Conservation (phyloP, 2,888 invertebrate species). For the Galerucella calmariensis region DNA sequence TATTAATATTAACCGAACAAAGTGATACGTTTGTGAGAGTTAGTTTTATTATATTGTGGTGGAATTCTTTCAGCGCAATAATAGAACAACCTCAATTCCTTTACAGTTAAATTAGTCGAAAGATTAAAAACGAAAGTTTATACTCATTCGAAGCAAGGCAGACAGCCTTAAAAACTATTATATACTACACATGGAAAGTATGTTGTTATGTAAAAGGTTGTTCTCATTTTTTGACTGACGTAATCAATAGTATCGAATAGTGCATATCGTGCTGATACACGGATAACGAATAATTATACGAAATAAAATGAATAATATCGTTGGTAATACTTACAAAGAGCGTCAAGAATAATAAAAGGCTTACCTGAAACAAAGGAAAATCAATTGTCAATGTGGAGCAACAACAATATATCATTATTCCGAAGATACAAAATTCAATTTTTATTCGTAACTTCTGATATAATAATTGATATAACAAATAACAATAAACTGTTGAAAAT, state of each 20-base stretch:
- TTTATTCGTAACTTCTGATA: too few relatives aligned
- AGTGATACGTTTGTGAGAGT: too few relatives aligned
- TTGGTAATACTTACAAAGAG: conserved; percentile 25
- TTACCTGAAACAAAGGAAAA: conserved; percentile 28
- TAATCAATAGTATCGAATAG: conserved; percentile 36
- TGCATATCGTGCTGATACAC: conserved; percentile 15
- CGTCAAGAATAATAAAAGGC: not conserved
- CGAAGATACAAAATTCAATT: too few relatives aligned
- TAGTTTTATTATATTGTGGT: conserved; percentile 1
- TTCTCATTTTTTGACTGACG: conserved; percentile 37
- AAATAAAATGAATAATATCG: conserved; percentile 16
- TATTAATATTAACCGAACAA: too few relatives aligned
- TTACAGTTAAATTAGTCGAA: conserved; percentile 3
- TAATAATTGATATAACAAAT: too few relatives aligned
- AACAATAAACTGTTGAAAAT: too few relatives aligned
- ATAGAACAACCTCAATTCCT: not conserved
- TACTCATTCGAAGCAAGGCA: not conserved
- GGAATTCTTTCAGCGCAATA: not conserved
- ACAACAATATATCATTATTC: too few relatives aligned
- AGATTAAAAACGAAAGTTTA: conserved; percentile 16
- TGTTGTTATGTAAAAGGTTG: conserved; percentile 40
- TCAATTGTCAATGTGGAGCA: too few relatives aligned
- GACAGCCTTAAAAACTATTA: conserved; percentile 31
- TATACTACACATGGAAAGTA: conserved; percentile 38
- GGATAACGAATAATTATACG: conserved; percentile 11